These are phyloP conservation scores for Lepidothrix coronata DNA, from an alignment of 2,113 vertebrate genomes.

Conservation along the genomic window DNA sequence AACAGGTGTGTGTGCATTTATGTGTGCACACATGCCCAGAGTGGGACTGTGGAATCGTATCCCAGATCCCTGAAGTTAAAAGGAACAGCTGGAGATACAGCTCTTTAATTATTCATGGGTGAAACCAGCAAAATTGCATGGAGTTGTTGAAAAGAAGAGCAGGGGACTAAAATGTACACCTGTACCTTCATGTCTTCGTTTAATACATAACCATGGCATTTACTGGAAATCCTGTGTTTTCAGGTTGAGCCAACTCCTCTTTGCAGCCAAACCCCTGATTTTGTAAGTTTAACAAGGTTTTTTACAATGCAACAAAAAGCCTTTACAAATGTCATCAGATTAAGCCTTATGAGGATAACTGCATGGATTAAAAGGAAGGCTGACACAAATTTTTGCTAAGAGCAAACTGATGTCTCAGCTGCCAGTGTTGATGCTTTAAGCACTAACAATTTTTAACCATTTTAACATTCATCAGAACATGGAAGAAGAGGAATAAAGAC, in stretches of 20 bases:
- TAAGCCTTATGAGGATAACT: not conserved
- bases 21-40: not conserved
- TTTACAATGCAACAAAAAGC: not conserved
- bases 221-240: not conserved
- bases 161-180: not conserved
- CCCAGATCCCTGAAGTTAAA: not conserved
- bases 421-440: not conserved
- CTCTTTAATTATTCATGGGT: not conserved
- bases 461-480: not conserved
- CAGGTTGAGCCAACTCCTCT: not conserved
- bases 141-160: not conserved
- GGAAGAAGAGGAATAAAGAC: not conserved
- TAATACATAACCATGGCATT: not conserved
- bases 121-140: not conserved
- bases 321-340: not conserved
- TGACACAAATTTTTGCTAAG: constrained; percentile 9
- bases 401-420: constrained; percentile 15
- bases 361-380: not conserved
- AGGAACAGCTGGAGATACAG: not conserved
- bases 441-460: not conserved
- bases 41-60: not conserved
- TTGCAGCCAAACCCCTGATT: not conserved
- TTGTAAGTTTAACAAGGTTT: not conserved
- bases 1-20: not conserved
- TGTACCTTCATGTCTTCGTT: not conserved